Conservation (phyloP, 2,113 vertebrate genomes). For the Vimba vimba region DNA sequence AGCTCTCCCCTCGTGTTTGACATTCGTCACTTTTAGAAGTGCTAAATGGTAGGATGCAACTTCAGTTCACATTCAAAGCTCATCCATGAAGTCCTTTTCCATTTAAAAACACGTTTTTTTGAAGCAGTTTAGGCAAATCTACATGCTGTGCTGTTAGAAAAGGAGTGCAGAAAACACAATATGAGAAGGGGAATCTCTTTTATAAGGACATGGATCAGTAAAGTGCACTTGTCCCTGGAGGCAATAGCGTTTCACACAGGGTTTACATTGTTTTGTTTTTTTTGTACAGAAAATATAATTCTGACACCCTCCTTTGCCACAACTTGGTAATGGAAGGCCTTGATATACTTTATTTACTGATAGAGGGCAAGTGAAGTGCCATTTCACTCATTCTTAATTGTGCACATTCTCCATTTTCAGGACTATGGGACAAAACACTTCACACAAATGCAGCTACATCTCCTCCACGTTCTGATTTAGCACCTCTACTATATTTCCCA, state of each 20-base stretch:
- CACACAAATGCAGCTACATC: neutral
- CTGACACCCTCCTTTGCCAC: neutral
- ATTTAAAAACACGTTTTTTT: neutral
- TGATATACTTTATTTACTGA: constrained; percentile 9
- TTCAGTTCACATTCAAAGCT: neutral
- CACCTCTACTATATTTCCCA: neutral
- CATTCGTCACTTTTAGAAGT: constrained; percentile 7
- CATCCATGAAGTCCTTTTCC: constrained; percentile 1
- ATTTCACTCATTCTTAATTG: constrained; percentile 10
- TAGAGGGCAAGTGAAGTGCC: constrained; percentile 11
- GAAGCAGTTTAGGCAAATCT: neutral
- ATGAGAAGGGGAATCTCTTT: neutral
- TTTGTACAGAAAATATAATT: constrained; percentile 23
- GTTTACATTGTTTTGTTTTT: constrained; percentile 3
- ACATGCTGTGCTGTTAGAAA: neutral
- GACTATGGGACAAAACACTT: neutral
- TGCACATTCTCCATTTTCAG: neutral
- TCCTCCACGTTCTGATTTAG: neutral
- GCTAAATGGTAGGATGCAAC: neutral
- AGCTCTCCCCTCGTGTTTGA: neutral
- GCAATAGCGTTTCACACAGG: constrained; percentile 44
- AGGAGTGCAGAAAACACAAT: neutral
- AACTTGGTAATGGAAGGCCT: neutral
- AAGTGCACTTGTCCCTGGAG: constrained; percentile 62
- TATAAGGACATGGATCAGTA: constrained; percentile 25